phyloP scores from a whole-genome alignment of 2,113 vertebrate genomes.

The Sciurus niger region DNA sequence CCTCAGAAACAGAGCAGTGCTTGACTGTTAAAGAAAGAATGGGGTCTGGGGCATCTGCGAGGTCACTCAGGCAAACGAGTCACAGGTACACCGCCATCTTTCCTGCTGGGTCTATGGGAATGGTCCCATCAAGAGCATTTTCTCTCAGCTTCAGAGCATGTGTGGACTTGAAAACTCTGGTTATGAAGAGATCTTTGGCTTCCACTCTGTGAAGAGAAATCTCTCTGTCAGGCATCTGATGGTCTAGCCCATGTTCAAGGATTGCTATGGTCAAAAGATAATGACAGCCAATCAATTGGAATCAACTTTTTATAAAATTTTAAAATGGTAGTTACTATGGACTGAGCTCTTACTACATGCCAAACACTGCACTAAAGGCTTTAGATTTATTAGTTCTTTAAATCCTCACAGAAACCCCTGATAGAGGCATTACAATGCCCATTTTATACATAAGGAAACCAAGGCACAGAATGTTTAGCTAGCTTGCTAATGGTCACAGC shows the following conservation, averaged over 20 bases:
- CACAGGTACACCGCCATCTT: background rate
- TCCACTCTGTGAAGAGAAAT: background rate
- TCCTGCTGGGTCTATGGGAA: background rate
- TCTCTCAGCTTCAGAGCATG: background rate
- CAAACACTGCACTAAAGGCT: background rate
- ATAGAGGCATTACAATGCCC: background rate
- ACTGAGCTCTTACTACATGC: background rate
- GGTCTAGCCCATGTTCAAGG: background rate
- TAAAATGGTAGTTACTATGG: conserved; percentile 35
- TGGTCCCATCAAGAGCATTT: background rate
- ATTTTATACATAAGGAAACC: background rate
- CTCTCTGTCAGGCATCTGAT: background rate
- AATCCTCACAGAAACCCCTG: background rate
- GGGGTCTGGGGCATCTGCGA: background rate
- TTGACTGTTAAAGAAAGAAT: background rate
- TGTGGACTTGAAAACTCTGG: background rate
- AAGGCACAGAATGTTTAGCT: background rate
- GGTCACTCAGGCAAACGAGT: background rate
- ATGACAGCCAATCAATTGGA: background rate
- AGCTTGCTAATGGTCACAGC: background rate
- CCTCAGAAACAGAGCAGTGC: background rate
- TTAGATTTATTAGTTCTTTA: conserved; percentile 44
- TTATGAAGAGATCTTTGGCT: background rate
- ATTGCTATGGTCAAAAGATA: background rate
- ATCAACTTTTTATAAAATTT: conserved; percentile 26